Base-by-base conservation (phyloP, 2,113 vertebrate species). In the Centrocercus urophasianus region DNA sequence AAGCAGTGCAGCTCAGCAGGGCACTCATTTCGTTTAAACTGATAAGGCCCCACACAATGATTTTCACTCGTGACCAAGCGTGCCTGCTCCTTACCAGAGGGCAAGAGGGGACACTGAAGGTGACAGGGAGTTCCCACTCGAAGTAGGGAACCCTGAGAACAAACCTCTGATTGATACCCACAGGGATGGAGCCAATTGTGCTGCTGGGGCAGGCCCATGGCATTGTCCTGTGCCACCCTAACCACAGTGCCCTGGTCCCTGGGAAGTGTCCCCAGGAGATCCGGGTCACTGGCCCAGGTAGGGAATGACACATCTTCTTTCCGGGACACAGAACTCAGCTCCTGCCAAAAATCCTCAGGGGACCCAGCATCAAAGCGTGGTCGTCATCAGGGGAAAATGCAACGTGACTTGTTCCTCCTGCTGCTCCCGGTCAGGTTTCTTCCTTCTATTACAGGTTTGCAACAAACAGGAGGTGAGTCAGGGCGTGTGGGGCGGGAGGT, bases 401-500 rank as follows among this genome's bases (percentile, higher is more conserved):
- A 48, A 89, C 8, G 7, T 57, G 89, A 54, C 89, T 86, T 52
- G 94, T 75, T 93, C 72, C 82, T 88, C 91, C 91, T 52, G 96
- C 80, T 8, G 12, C 67, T 94, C 72, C 85, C 1, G 16, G 69
- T 88, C 65, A 6, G 64, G 79, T 75, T 96, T 90, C 65, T 42
- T 48, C 40, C 5, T 0, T 70, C 81, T 80, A 70, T 93, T 92
- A 88, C 63, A 81, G 69, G 60, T 81, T 52, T 77, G 85, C 45
- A 52, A 60, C 38, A 65, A 42, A 32, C 47, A 65, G 71, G 75
- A 83, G 34, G 79, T 97, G 85, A 96, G 72, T 95, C 94, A 95
- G 78, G 83, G 54, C 78, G 40, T 89, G 76, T 1, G 1, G 67
- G 60, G 42, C 12, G 25, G 47, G 69, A 71, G 42, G 45, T 7